Conservation (phyloP, 2,797 vertebrate species). For the Sebastes minor region DNA sequence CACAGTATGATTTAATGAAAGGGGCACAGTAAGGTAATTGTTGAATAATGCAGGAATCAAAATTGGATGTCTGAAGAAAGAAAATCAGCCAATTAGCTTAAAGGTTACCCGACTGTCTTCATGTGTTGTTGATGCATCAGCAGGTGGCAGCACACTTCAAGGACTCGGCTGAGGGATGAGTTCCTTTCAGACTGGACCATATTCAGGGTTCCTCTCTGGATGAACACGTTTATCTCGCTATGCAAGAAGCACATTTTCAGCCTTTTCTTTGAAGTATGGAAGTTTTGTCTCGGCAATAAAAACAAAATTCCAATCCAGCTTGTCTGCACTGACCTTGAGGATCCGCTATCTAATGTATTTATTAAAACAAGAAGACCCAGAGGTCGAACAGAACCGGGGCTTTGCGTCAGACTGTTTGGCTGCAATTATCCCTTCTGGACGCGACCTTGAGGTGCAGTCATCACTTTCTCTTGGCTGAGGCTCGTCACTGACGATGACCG, state of each 20-base stretch:
- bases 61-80: not conserved
- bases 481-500: constrained; percentile 39
- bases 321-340: constrained; percentile 52
- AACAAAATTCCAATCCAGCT: constrained; percentile 44
- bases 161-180: not conserved
- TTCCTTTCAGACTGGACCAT: not conserved
- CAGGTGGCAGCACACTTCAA: constrained; percentile 72
- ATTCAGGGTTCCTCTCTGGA: not conserved
- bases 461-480: constrained; percentile 61
- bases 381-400: constrained; percentile 34
- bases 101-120: not conserved
- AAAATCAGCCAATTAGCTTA: not conserved
- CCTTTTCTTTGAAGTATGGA: constrained; percentile 11
- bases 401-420: constrained; percentile 54
- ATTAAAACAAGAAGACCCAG: constrained; percentile 53
- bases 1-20: not conserved
- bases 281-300: constrained; percentile 32
- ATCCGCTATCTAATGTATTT: constrained; percentile 48
- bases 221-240: not conserved
- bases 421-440: constrained; percentile 46
- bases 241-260: constrained; percentile 12
- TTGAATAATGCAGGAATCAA: not conserved
- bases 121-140: constrained; percentile 37
- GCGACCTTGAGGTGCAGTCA: constrained; percentile 67
- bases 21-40: not conserved